Evolutionary conservation across 1,140 invertebrate genomes (phyloP).

Genomic region (Drosophila bocki): DNA sequence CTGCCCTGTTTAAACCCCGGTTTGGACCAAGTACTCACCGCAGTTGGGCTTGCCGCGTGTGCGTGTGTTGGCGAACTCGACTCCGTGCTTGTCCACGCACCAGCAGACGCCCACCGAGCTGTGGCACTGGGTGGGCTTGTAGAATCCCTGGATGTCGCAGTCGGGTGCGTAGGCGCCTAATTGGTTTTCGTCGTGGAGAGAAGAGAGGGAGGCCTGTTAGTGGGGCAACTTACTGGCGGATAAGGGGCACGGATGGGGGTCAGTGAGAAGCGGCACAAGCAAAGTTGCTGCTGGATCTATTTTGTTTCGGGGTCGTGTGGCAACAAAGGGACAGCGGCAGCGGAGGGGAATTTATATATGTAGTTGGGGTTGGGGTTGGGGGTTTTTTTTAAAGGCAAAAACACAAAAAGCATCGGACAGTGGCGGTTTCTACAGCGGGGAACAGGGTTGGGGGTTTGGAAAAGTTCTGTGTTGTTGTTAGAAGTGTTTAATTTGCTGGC

Average conservation of each 20-base stretch:
- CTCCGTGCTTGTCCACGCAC: constrained; percentile 97
- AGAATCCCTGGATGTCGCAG: constrained; percentile 95
- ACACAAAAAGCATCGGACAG: constrained; percentile 56
- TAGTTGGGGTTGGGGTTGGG: constrained; percentile 46
- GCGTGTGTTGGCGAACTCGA: constrained; percentile 93
- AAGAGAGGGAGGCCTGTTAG: constrained; percentile 69
- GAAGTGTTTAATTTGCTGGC: constrained; percentile 81
- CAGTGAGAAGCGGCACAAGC: constrained; percentile 72
- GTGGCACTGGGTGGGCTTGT: constrained; percentile 94
- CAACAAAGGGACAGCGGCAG: constrained; percentile 20
- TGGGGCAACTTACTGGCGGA: constrained; percentile 34
- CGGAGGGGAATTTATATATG: constrained; percentile 46
- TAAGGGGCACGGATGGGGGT: constrained; percentile 10
- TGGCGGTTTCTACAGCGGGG: constrained; percentile 33
- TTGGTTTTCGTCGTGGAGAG: constrained; percentile 73
- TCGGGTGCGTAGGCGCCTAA: constrained; percentile 91
- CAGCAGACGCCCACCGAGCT: constrained; percentile 93
- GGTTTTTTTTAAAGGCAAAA: constrained; percentile 49
- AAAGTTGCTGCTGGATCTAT: constrained; percentile 59
- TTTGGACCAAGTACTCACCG: constrained; percentile 87
- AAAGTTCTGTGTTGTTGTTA: constrained; percentile 74
- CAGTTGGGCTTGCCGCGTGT: constrained; percentile 94
- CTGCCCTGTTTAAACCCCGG: neutral
- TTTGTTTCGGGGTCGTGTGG: constrained; percentile 62
- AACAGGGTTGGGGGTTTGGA: neutral